Conservation (phyloP, 2,113 vertebrate genomes). For the Megaceryle maxima region DNA sequence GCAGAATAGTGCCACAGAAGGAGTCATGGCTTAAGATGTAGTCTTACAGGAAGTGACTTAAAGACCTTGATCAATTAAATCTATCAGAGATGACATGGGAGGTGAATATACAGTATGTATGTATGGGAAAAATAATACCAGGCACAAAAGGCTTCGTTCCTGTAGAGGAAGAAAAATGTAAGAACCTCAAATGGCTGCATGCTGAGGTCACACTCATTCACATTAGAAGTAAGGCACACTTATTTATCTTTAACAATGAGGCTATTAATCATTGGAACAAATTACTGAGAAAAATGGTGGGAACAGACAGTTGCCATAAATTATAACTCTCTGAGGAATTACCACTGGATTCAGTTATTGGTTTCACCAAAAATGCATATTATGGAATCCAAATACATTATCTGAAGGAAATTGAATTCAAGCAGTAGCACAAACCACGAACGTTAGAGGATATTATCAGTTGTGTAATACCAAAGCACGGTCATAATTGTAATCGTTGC, state of each 20-base stretch:
- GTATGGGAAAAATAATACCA: not conserved
- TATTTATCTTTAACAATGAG: conserved; percentile 31
- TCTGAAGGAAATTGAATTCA: conserved; percentile 24
- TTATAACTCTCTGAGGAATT: conserved; percentile 43
- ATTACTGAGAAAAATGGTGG: conserved; percentile 35
- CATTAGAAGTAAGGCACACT: conserved; percentile 3
- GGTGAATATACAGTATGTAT: not conserved
- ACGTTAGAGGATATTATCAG: not conserved
- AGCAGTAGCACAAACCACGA: not conserved
- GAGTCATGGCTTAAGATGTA: not conserved
- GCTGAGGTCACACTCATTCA: conserved; percentile 43
- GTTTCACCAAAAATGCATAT: conserved; percentile 32
- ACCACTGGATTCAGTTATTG: conserved; percentile 23
- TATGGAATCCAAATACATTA: conserved; percentile 33
- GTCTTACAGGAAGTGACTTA: not conserved
- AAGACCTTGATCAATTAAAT: not conserved
- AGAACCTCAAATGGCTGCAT: not conserved
- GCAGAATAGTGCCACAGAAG: not conserved
- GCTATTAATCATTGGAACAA: conserved; percentile 53
- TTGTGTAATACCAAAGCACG: not conserved
- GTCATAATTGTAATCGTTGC: not conserved
- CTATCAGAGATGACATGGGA: not conserved
- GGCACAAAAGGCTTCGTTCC: not conserved
- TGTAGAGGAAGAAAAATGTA: not conserved
- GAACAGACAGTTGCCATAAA: conserved; percentile 58